Conservation (phyloP, 1,140 invertebrate species). For the Thrips palmi region DNA sequence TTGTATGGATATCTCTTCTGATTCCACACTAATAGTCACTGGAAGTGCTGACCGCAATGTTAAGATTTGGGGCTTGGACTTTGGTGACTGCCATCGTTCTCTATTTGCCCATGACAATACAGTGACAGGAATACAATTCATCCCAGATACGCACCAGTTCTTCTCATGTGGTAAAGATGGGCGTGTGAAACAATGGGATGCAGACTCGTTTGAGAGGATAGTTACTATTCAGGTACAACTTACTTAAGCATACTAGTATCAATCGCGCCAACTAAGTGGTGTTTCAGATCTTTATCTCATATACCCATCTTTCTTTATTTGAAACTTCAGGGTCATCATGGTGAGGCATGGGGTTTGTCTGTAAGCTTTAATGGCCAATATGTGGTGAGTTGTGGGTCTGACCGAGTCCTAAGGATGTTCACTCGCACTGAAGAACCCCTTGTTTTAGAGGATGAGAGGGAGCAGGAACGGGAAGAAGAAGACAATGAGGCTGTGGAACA, state of each 20-base stretch:
- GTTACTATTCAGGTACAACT: constrained; percentile 58
- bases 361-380: constrained; percentile 67
- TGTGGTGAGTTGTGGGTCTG: constrained; percentile 69
- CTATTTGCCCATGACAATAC: constrained; percentile 89
- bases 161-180: constrained; percentile 89
- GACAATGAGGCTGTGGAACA: constrained; percentile 51
- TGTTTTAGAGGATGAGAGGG: constrained; percentile 79
- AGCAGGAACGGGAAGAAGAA: constrained; percentile 55
- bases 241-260: background rate
- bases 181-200: constrained; percentile 93
- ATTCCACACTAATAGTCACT: constrained; percentile 76
- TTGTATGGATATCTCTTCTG: constrained; percentile 85
- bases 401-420: constrained; percentile 74
- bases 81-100: constrained; percentile 86
- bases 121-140: constrained; percentile 72
- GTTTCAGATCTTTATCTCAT: no score
- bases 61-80: constrained; percentile 97
- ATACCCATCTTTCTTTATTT: constrained; percentile 8
- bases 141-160: constrained; percentile 81
- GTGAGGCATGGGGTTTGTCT: constrained; percentile 52
- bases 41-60: constrained; percentile 90
- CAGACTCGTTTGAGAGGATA: constrained; percentile 80
- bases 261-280: no score
- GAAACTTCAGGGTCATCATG: constrained; percentile 46
- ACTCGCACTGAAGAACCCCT: constrained; percentile 75